Conservation (phyloP, 2,888 invertebrate species). For the Mamestra brassicae region DNA sequence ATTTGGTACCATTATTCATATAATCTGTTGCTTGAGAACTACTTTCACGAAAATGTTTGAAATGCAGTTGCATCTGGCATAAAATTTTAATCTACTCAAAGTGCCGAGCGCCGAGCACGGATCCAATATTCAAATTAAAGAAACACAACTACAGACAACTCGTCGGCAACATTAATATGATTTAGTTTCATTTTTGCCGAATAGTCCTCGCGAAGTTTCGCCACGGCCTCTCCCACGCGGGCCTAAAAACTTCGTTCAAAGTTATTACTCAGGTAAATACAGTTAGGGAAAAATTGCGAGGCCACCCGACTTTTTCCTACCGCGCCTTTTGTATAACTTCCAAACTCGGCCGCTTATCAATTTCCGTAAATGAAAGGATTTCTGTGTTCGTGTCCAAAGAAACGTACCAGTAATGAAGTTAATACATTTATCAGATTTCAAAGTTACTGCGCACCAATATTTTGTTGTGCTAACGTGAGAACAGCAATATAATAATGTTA, state of each 20-base stretch:
- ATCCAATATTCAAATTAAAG: conserved; percentile 80
- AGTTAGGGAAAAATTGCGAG: conserved; percentile 77
- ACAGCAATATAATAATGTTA: conserved; percentile 72
- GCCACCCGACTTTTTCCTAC: conserved; percentile 67
- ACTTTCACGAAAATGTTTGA: conserved; percentile 66
- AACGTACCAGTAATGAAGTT: conserved; percentile 73
- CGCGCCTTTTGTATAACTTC: conserved; percentile 72
- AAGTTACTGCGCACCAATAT: conserved; percentile 62
- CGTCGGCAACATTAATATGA: conserved; percentile 77
- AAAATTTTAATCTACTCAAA: conserved; percentile 73
- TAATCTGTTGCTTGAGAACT: conserved; percentile 62
- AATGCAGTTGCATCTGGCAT: conserved; percentile 71
- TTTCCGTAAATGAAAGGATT: conserved; percentile 80
- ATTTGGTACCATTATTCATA: conserved; percentile 62
- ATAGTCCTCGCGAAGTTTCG: conserved; percentile 74
- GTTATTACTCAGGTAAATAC: conserved; percentile 84
- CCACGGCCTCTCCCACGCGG: conserved; percentile 67
- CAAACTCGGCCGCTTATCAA: conserved; percentile 80
- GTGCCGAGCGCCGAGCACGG: conserved; percentile 63
- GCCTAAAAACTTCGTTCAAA: conserved; percentile 74
- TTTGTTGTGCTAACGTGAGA: conserved; percentile 74
- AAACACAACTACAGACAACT: conserved; percentile 70
- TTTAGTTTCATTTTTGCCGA: conserved; percentile 80
- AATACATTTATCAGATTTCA: conserved; percentile 69
- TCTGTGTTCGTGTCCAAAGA: conserved; percentile 72